Base-by-base conservation (phyloP, 2,797 vertebrate species). In the Chelonia mydas region DNA sequence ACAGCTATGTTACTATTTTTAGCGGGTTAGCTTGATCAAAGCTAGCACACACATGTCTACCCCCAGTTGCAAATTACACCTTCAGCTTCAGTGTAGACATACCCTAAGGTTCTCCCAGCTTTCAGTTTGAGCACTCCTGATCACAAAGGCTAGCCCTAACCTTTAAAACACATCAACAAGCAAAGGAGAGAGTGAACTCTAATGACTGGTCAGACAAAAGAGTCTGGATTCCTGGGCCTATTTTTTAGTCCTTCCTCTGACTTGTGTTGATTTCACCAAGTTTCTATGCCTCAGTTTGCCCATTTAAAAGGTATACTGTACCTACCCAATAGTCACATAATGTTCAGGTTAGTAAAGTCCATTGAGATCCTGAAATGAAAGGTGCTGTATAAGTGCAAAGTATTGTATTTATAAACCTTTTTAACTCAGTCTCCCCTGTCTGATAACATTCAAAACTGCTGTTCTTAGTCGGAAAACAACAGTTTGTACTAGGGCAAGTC, bases 21-120 rank as follows among this genome's bases (percentile, higher is more conserved):
- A 5, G 19, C 5, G 9, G 33, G n/a, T 37, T 41, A 72, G n/a
- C n/a, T 72, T 21, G n/a, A 72, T 41, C 68, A 72, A 37, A 72
- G n/a, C 37, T 72, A 72, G 10, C 37, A 37, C 21, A 37, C 10
- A 21, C 23, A 41, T 3, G 17, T 37, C 65, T 68, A 37, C 5
- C 5, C 8, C 19, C 9, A 68, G 33, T 21, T 41, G 21, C 21
- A 41, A 37, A 72, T 41, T 21, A 72, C 10, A 41, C 21, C 37
- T 72, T 23, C 59, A 33, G 31, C 59, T 61, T 61, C 37, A 72
- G 17, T 41, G 37, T 12, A 72, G 65, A n/a, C 37, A 41, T 25
- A 72, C 19, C 37, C 50, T 90, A 89, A 25, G 88, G 89, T 93
- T 92, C 91, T 92, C 91, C 65, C 87, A 94, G 96, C 81, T 89